Base-by-base conservation (phyloP, 2,888 invertebrate species). In the Tetranychus piercei region DNA sequence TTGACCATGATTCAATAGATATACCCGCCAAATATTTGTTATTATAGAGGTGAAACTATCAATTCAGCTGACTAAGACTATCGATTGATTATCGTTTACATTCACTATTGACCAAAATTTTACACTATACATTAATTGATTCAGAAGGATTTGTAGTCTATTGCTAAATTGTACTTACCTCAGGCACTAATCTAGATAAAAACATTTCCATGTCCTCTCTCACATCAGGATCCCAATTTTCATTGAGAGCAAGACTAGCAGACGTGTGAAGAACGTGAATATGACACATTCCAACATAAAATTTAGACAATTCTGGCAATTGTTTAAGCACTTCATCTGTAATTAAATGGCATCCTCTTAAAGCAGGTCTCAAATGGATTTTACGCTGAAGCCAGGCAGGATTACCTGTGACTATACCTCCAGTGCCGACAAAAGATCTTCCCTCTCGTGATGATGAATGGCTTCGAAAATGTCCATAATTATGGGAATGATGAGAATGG, bases 131-230 rank as follows among this genome's bases (percentile, higher is more conserved):
- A 55, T 55, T 55, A 15, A 6, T 55, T 55, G 55, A 15, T 15
- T 55, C 1, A 55, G 55, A 55, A 1, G 4, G 55, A 55, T 55
- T 11, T 73, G n/a, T 55, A 15, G 55, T 7, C 55, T 55, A 15
- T 55, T 55, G 15, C 9, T 55, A 1, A 55, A 69, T 23, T 20
- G 23, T 15, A 55, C 81, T 80, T 81, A 86, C 86, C 84, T 96
- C 95, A 83, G 95, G 95, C 85, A 96, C 92, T 85, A 96, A 91
- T 88, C 93, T 94, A 85, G 95, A 95, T 84, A 96, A 87, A 92
- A 96, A 94, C 93, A 94, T 95, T 86, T 96, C 95, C 93, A 95
- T 95, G 83, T 96, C 96, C 83, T 93, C 93, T 85, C 87, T 86
- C 78, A 94, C 94, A 84, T 93, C 92, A 79, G 94, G 94, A 86